A percentile compares a stretch with the other conserved stretches of the same genome.
Conservation (phyloP, 2,888 invertebrate species). For the Pammene aurita region DNA sequence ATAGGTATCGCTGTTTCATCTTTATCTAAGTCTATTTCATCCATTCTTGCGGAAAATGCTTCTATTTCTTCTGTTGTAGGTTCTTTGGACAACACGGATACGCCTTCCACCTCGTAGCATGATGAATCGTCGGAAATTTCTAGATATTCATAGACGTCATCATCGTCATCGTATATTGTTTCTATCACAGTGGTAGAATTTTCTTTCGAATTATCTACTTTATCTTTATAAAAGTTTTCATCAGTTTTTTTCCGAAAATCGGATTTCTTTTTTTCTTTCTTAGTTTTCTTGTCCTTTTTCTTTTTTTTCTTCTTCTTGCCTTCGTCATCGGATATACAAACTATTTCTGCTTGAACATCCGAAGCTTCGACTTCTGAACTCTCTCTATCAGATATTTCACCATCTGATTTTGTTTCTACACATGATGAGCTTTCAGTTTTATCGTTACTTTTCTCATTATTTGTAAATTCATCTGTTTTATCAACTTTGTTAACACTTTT, state of each 20-base stretch:
- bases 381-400: conserved; percentile 64
- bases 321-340: conserved; percentile 80
- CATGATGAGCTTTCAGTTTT: neutral
- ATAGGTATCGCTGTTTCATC: conserved; percentile 54
- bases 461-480: neutral
- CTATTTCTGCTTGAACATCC: conserved; percentile 73
- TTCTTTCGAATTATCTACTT: conserved; percentile 26
- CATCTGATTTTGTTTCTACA: conserved; percentile 55
- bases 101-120: conserved; percentile 66
- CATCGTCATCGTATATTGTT: conserved; percentile 45
- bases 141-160: conserved; percentile 65
- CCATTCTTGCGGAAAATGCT: conserved; percentile 76
- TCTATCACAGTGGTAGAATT: conserved; percentile 22
- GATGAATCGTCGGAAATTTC: conserved; percentile 74
- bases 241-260: conserved; percentile 69
- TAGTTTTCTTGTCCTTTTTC: conserved; percentile 73
- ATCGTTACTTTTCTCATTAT: conserved; percentile 1
- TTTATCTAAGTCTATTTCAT: conserved; percentile 72
- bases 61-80: conserved; percentile 74
- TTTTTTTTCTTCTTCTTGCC: conserved; percentile 62
- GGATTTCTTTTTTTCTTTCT: conserved; percentile 62
- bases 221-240: conserved; percentile 65
- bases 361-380: conserved; percentile 69
- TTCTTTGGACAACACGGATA: conserved; percentile 70
- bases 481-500: neutral